Evolutionary conservation across 2,113 vertebrate species (phyloP), one percentile per base, ranked within the genome.

Genomic region (Mirza zaza): DNA sequence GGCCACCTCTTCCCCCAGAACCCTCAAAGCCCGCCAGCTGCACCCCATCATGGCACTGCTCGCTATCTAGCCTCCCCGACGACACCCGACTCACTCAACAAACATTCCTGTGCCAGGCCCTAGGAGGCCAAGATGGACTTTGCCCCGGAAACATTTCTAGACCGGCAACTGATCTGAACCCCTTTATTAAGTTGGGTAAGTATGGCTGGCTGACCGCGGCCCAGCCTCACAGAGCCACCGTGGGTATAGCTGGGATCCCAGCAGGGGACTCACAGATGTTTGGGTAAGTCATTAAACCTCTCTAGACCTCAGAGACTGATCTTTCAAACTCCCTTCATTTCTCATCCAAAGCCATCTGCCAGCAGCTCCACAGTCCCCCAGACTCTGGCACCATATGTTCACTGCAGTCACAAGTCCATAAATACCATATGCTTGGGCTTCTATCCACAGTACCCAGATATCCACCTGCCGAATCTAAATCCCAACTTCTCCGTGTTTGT

Each of bases 161-260:
- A 82, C 18, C 13, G 29, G 50, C n/a, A 68, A 79, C 68, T 17
- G 57, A 80, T 7, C 57, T 15, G 45, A 96, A 90, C 45, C 8
- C 12, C 27, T 15, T 57, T 45, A 27, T 8, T 8, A n/a, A 70
- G 48, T 0, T 50, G 10, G 5, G 15, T 12, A 42, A 42, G 73
- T 32, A 20, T 25, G 20, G 34, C 70, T 13, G 71, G 45, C 80
- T 50, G 57, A 45, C 8, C 29, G 32, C 2, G 25, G 32, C 34
- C 18, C 42, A 36, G 55, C 48, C 50, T 90, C 61, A 55, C 6
- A 95, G 13, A 67, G 80, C 39, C 10, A 32, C 34, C 32, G 61
- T 55, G 34, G 61, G 34, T 67, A 32, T 29, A 75, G 63, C 81
- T 95, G 61, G 45, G 90, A 91, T 65, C 57, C 87, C 42, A 42